phyloP scores from a whole-genome alignment of 2,888 invertebrate species.

The Tubulanus polymorphus region DNA sequence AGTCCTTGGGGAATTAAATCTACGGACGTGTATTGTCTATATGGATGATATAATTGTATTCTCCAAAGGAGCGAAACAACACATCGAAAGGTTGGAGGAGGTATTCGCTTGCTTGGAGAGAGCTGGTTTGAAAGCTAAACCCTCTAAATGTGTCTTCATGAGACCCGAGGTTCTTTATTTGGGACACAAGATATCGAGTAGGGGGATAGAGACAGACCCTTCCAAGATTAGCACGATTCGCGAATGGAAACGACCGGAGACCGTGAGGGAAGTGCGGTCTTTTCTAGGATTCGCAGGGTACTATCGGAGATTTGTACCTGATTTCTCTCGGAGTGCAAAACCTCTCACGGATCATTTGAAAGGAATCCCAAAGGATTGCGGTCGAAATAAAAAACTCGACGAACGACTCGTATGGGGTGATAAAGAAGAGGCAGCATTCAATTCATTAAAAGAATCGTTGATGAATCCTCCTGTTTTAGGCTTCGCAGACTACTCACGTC shows the following conservation, averaged over 20 bases:
- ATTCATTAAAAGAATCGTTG: too few relatives aligned
- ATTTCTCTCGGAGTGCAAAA: neutral
- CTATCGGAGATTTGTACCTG: neutral
- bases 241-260: neutral
- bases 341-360: neutral
- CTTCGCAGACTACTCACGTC: conserved; percentile 9
- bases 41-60: neutral
- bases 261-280: neutral
- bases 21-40: neutral
- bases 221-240: neutral
- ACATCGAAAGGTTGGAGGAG: neutral
- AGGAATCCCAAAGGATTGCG: too few relatives aligned
- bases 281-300: neutral
- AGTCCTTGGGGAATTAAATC: neutral
- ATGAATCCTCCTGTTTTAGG: conserved; percentile 13
- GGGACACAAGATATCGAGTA: neutral
- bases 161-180: neutral
- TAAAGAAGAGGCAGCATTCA: too few relatives aligned
- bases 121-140: neutral
- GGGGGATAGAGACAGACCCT: neutral
- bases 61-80: neutral
- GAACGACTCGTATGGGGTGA: too few relatives aligned
- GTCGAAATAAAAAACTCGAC: too few relatives aligned
- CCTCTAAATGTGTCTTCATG: neutral
- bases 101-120: neutral